Evolutionary conservation across 1,140 invertebrate species (phyloP).

Genomic region (Ptiloglossa arizonensis): DNA sequence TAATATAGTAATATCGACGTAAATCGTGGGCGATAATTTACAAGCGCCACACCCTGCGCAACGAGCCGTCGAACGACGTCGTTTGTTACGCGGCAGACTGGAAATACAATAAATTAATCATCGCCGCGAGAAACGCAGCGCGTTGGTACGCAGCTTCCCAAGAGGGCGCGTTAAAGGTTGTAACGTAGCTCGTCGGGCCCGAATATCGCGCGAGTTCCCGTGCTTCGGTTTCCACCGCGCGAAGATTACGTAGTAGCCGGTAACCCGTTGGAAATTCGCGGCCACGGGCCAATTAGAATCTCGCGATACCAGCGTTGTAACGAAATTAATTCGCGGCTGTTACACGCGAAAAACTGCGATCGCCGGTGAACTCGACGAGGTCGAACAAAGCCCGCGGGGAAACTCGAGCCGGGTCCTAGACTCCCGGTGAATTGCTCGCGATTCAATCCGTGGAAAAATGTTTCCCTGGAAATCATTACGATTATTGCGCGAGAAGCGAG

Average conservation of each 20-base stretch:
- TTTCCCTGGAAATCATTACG: slow-evolving; percentile 22
- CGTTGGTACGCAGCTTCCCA: not conserved
- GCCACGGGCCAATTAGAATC: slow-evolving; percentile 36
- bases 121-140: not conserved
- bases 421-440: not conserved
- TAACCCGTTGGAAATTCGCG: slow-evolving; percentile 16
- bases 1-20: too few species aligned
- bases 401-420: too few species aligned
- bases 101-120: not conserved
- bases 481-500: slow-evolving; percentile 21
- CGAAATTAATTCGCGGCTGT: slow-evolving; percentile 8
- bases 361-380: not conserved
- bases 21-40: too few species aligned
- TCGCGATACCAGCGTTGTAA: slow-evolving; percentile 30
- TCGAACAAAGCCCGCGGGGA: not conserved
- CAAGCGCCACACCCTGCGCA: not conserved
- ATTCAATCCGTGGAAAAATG: not conserved
- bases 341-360: not conserved
- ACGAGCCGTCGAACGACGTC: not conserved
- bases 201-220: too few species aligned
- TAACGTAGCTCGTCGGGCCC: too few species aligned
- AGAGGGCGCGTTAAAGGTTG: slow-evolving; percentile 27
- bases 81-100: not conserved
- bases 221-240: not conserved
- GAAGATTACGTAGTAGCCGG: too few species aligned